These are phyloP conservation scores for Stenchaetothrips biformis DNA, from an alignment of 2,888 invertebrate genomes.

Conservation along the genomic window DNA sequence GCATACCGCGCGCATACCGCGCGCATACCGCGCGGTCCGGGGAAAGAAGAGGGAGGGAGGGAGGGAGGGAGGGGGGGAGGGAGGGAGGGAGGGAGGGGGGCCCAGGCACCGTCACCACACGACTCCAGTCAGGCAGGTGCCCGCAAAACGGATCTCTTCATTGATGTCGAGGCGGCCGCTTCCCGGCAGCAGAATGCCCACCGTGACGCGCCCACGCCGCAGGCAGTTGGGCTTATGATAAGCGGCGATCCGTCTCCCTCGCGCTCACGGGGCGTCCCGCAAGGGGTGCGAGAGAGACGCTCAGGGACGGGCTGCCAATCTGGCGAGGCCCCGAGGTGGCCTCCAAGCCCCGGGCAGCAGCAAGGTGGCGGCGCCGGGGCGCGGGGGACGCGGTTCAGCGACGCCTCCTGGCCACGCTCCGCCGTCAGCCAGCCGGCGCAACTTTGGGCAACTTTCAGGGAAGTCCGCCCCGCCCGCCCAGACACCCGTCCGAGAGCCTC, in stretches of 20 bases:
- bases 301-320: not conserved
- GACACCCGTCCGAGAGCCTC: not conserved
- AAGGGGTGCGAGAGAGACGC: not conserved
- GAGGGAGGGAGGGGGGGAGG: not conserved
- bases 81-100: not conserved
- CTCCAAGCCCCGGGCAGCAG: not conserved
- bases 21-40: not conserved
- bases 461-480: not conserved
- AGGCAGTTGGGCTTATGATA: too few species aligned
- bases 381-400: not conserved
- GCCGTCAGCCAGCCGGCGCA: too few species aligned
- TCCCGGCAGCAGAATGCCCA: not conserved
- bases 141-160: not conserved
- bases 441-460: too few species aligned
- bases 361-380: not conserved
- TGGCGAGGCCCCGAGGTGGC: not conserved
- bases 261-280: not conserved
- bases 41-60: not conserved
- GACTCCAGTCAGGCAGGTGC: not conserved
- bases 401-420: not conserved
- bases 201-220: too few species aligned
- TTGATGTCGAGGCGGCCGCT: not conserved
- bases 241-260: not conserved
- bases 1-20: too few species aligned
- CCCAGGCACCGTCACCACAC: not conserved